phyloP scores from a whole-genome alignment of 2,888 invertebrate genomes.

The Plagiodera versicolora region DNA sequence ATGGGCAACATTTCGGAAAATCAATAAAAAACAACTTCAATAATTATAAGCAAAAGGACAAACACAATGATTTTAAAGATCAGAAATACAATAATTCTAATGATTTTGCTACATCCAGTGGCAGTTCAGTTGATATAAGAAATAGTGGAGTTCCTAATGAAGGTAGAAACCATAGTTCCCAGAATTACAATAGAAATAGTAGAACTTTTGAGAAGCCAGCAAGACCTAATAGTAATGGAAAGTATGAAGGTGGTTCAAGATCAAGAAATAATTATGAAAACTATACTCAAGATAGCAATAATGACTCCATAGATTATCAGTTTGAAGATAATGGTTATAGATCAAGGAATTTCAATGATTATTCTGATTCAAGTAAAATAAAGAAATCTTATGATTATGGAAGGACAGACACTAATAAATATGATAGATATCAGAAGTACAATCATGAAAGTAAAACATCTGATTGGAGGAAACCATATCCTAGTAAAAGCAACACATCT shows the following conservation, averaged over 20 bases:
- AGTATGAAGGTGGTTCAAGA: conserved; percentile 22
- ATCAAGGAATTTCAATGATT: background rate
- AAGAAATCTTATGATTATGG: conserved; percentile 19
- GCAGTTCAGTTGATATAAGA: background rate
- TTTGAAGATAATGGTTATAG: background rate
- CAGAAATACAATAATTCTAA: background rate
- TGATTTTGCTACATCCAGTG: background rate
- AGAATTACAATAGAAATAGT: conserved; percentile 13
- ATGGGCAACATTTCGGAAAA: conserved; percentile 2
- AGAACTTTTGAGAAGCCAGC: conserved; percentile 3
- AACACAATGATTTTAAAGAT: background rate
- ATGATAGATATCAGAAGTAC: conserved; percentile 24
- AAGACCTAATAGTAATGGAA: conserved; percentile 33
- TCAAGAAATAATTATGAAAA: conserved; percentile 19
- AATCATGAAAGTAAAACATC: conserved; percentile 13
- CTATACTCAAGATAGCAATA: conserved; percentile 9
- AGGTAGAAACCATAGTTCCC: background rate
- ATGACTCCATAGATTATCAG: background rate
- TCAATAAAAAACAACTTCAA: background rate
- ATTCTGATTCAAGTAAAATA: background rate
- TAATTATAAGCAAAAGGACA: background rate
- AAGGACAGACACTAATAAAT: conserved; percentile 21
- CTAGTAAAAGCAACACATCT: conserved; percentile 3
- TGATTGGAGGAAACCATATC: conserved; percentile 26
- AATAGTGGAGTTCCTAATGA: background rate